Percentiles rank a stretch among this genome's conserved stretches.
phyloP scores from a whole-genome alignment of 2,888 invertebrate genomes.

The Magallana nippona region DNA sequence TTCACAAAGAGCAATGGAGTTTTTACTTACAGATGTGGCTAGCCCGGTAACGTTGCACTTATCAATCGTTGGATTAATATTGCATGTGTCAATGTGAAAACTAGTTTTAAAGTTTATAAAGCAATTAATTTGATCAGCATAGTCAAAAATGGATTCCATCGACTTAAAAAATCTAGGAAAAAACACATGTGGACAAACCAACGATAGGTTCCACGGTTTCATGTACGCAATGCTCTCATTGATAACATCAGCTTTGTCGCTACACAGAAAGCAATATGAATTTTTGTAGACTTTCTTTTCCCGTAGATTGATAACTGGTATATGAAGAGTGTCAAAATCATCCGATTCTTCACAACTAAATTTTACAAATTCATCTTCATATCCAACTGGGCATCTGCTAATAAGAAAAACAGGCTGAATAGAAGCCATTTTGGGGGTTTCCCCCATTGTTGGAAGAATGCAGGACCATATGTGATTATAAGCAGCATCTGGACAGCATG shows the following conservation, averaged over 20 bases:
- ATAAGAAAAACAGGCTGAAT: not conserved
- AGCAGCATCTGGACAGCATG: conserved; percentile 19
- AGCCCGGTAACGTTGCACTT: not conserved
- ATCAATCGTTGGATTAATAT: not conserved
- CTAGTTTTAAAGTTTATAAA: not conserved
- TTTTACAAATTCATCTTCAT: not conserved
- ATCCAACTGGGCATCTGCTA: not conserved
- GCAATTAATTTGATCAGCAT: conserved; percentile 6
- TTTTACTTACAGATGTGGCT: not conserved
- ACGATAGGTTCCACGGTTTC: not conserved
- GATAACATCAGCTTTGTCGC: not conserved
- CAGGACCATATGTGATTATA: not conserved
- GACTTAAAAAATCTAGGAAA: not conserved
- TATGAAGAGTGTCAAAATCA: not conserved
- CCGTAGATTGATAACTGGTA: not conserved
- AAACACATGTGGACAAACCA: not conserved
- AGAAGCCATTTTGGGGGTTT: not conserved
- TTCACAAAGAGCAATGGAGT: not conserved
- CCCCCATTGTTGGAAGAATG: not conserved
- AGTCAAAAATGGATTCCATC: not conserved
- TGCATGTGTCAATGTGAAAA: not conserved
- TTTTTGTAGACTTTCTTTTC: not conserved
- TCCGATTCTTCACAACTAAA: not conserved
- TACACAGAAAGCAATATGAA: not conserved
- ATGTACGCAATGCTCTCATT: not conserved